Conservation (phyloP, 2,113 vertebrate genomes). For the Nothoprocta pentlandii region DNA sequence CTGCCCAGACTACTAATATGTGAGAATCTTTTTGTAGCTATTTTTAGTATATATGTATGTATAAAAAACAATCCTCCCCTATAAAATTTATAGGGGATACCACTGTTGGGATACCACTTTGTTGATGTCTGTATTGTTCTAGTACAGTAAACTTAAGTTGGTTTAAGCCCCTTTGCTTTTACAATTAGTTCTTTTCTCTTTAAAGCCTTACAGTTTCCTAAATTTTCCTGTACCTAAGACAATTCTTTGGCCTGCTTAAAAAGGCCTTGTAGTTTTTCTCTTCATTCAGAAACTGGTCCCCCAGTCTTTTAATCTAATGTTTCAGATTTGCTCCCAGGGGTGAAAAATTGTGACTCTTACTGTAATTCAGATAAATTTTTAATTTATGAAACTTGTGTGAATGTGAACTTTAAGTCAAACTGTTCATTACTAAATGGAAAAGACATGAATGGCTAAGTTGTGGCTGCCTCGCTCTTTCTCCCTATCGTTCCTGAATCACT, state of each 20-base stretch:
- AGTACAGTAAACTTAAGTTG: neutral
- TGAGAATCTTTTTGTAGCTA: neutral
- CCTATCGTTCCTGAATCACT: neutral
- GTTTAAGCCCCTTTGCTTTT: neutral
- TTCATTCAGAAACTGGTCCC: neutral
- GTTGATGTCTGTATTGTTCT: neutral
- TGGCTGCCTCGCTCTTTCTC: neutral
- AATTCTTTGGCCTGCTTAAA: neutral
- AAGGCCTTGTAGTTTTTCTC: neutral
- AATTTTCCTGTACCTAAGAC: neutral
- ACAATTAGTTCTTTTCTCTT: neutral
- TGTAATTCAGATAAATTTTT: constrained; percentile 40
- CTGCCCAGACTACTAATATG: neutral
- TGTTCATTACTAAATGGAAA: neutral
- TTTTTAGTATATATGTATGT: too few species aligned
- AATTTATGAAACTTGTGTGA: constrained; percentile 19
- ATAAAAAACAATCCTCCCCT: too few species aligned
- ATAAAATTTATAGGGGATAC: neutral
- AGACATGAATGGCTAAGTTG: neutral
- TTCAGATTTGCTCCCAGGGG: neutral
- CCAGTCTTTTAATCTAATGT: neutral
- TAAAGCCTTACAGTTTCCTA: neutral
- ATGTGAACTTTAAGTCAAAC: constrained; percentile 7
- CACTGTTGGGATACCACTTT: neutral
- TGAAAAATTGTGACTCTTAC: constrained; percentile 22